Base-by-base conservation (phyloP, 2,113 vertebrate genomes). In the Mellivora capensis region DNA sequence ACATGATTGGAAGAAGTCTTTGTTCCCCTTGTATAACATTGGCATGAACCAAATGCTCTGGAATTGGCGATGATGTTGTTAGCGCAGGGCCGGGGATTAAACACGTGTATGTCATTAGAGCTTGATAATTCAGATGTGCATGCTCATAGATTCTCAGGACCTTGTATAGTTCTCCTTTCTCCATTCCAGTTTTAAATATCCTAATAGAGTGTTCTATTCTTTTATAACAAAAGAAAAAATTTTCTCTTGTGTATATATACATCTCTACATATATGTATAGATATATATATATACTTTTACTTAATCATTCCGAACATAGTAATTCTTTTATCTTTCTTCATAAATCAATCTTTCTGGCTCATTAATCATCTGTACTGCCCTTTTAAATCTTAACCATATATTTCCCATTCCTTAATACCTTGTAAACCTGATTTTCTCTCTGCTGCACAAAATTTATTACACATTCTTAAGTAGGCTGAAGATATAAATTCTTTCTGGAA, bases 381-480 rank as follows among this genome's bases (percentile, higher is more conserved):
- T 94, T 95, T 54, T 57, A 71, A 96, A 87, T 96, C 44, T 89
- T 69, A 72, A 72, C 62, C 49, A 9, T 90, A 34, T 42, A 61
- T 90, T 64, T 92, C 54, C 82, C n/a, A 91, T 97, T 82, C 59
- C 59, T 69, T 57, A 81, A 13, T 74, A 92, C 85, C 93, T 92
- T 87, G 69, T 87, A 95, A 96, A 93, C 96, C 72, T 69, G 71
- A 83, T 87, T 89, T 97, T 76, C 17, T 18, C 69, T 93, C 47
- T 74, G 39, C 80, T 74, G 39, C 80, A 93, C 83, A 92, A 85
- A 97, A 97, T 97, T 92, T 96, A 96, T 97, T 84, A 37, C 67
- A 91, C 42, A 90, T 91, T 87, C 94, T 79, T 97, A 95, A 96
- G 64, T 72, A 90, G 93, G 67, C 76, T 93, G 77, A 94, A 93